Conservation (phyloP, 2,113 vertebrate species). For the Actenoides hombroni region DNA sequence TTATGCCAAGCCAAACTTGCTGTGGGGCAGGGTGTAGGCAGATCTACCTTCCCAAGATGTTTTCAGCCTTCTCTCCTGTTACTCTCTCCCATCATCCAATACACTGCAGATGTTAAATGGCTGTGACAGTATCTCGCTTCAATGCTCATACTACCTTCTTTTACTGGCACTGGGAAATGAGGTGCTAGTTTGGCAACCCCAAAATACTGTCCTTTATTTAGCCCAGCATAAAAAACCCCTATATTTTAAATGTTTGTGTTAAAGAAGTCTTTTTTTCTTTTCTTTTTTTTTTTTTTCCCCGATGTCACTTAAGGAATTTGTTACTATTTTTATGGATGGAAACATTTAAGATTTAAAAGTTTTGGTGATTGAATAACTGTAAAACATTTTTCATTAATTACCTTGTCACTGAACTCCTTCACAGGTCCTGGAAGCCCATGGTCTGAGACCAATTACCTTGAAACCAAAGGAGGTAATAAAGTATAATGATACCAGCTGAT, state of each 20-base stretch:
- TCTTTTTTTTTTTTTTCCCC: neutral
- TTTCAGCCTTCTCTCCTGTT: neutral
- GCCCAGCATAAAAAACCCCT: neutral
- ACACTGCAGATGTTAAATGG: neutral
- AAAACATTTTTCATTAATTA: neutral
- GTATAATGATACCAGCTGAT: neutral
- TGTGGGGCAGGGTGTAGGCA: neutral
- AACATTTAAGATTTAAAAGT: neutral
- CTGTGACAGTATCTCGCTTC: neutral
- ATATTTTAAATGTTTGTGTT: neutral
- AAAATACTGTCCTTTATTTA: neutral
- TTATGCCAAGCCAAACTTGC: neutral
- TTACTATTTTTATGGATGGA: neutral
- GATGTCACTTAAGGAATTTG: neutral
- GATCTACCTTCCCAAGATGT: neutral
- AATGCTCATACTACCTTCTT: neutral
- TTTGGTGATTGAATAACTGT: neutral
- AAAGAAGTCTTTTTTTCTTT: neutral
- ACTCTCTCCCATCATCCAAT: neutral
- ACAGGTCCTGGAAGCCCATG: conserved; percentile 94
- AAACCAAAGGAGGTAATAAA: conserved; percentile 94
- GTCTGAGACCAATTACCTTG: conserved; percentile 89
- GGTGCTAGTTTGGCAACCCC: neutral
- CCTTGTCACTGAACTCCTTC: conserved; percentile 19
- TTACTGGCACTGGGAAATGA: neutral